Evolutionary conservation across 2,113 vertebrate species (phyloP).

Genomic region (Gnathonemus echidnorhynchus): DNA sequence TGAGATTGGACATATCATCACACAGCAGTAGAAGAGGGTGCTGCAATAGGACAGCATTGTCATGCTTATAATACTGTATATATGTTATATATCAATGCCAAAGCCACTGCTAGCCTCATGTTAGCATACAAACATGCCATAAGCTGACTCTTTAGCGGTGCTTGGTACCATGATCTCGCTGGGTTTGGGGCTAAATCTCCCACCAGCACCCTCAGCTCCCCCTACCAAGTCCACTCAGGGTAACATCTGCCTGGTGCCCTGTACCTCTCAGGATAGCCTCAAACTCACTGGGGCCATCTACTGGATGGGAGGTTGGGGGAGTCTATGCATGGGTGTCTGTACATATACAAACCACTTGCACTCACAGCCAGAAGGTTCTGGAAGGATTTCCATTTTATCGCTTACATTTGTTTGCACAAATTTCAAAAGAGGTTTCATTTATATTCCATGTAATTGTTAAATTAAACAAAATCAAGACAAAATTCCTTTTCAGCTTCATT

Average conservation of each 20-base stretch:
- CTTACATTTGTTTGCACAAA: background rate
- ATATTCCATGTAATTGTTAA: background rate
- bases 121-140: background rate
- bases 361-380: background rate
- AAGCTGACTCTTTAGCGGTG: background rate
- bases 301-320: background rate
- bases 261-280: background rate
- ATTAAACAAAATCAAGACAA: background rate
- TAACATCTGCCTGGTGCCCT: background rate
- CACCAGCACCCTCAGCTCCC: background rate
- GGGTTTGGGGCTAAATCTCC: background rate
- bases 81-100: background rate
- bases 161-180: background rate
- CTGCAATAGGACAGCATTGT: no score
- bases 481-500: background rate
- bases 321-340: no score
- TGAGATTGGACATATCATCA: no score
- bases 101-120: background rate
- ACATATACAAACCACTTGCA: no score
- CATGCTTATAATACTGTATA: background rate
- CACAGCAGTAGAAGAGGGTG: no score
- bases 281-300: background rate
- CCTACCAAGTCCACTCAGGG: background rate
- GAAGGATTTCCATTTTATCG: background rate
- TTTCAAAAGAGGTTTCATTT: background rate